Base-by-base conservation (phyloP, 2,797 vertebrate genomes). In the Pelodytes ibericus region DNA sequence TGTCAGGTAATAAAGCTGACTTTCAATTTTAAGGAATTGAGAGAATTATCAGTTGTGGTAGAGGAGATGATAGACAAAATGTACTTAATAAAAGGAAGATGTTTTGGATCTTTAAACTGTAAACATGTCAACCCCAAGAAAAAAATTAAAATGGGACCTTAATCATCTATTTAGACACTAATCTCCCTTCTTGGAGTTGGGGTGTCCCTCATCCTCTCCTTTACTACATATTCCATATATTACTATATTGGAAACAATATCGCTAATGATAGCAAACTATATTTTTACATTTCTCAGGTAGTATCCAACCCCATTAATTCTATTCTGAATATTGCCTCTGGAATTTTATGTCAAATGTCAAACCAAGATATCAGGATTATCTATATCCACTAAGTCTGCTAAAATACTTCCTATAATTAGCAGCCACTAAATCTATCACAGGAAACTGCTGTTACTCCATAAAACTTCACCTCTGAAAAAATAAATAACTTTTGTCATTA, bases 301-400 rank as follows among this genome's bases (percentile, higher is more conserved):
- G 63, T 65, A 61, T 66, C 57, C 57, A 69, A 41, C 69, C 73
- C 59, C 69, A 75, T 69, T 69, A 75, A 75, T 75, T 75, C 72
- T 47, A 16, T 67, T 67, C 56, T 62, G 65, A 62, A 62, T 75
- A 62, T 75, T 62, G 57, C 73, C 73, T 75, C 65, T 49, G 69
- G 73, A 69, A 58, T 68, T 69, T 56, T 29, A 64, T 75, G 73
- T 75, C 73, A 75, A 69, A 75, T 68, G 73, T 69, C 73, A 69
- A 59, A 33, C 57, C 30, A 62, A 62, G 57, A 53, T 29, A 69
- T 62, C 26, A 25, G 33, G 41, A 69, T 29, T 61, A 49, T 15
- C 36, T 56, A 59, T 36, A 68, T 61, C 64, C 67, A 66, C 31
- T 59, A 69, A 69, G 65, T 53, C 58, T 36, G n/a, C 20, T 39